Percentiles rank a stretch among this genome's conserved stretches.
Evolutionary conservation across 1,140 invertebrate genomes (phyloP).

Genomic region (Bombus vancouverensis): DNA sequence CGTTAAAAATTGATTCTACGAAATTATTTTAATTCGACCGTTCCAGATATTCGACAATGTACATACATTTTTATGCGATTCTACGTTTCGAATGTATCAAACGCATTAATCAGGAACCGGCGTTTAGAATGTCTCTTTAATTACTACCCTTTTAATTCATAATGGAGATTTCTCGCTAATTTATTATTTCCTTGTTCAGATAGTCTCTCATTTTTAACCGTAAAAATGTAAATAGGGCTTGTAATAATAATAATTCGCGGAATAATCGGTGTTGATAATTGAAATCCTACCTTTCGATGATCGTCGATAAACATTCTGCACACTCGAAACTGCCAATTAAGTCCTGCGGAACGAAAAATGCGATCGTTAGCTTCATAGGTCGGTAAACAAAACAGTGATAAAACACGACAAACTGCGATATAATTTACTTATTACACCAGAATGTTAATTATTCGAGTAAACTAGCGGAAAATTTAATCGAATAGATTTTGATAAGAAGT

Average conservation of each 20-base stretch:
- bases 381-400: not conserved
- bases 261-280: not conserved
- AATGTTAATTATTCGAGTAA: not conserved
- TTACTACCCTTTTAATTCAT: not conserved
- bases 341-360: not conserved
- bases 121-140: not conserved
- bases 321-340: not conserved
- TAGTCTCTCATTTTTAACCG: not conserved
- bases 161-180: not conserved
- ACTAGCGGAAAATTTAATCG: not conserved
- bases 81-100: not conserved
- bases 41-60: not conserved
- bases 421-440: not conserved
- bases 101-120: not conserved
- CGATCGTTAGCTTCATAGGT: not conserved
- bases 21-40: not conserved
- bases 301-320: not conserved
- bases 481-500: not conserved
- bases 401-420: not conserved
- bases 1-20: not conserved
- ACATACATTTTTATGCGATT: not conserved
- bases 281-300: slow-evolving; percentile 1
- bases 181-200: not conserved
- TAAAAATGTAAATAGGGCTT: not conserved
- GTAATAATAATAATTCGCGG: not conserved